A percentile compares a stretch with the other conserved stretches of the same genome.
Evolutionary conservation across 2,888 invertebrate species (phyloP).

Genomic region (Sinotaia quadrata): DNA sequence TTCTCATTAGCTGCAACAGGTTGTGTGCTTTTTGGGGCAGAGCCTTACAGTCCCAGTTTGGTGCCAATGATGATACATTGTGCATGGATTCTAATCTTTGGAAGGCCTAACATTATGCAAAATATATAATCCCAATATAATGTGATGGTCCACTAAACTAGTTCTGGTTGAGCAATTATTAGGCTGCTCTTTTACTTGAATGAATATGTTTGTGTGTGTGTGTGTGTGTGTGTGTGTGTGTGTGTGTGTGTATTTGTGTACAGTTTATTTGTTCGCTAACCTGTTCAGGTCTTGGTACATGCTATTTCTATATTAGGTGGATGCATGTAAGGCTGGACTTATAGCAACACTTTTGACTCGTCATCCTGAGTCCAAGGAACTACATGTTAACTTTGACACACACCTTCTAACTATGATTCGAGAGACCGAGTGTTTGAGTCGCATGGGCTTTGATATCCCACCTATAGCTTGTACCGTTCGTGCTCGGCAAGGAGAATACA

Average conservation of each 20-base stretch:
- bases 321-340: constrained; percentile 71
- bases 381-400: constrained; percentile 79
- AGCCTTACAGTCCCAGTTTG: too few species aligned
- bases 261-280: background rate
- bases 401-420: constrained; percentile 74
- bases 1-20: too few species aligned
- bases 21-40: too few species aligned
- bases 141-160: too few species aligned
- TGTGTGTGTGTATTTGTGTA: background rate
- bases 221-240: constrained; percentile 2
- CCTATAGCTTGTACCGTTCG: constrained; percentile 65
- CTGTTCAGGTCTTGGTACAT: too few species aligned
- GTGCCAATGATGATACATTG: too few species aligned
- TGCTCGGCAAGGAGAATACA: constrained; percentile 65
- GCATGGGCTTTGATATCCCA: constrained; percentile 35
- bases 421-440: constrained; percentile 36
- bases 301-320: constrained; percentile 16
- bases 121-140: too few species aligned
- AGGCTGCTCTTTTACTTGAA: background rate
- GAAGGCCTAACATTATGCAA: too few species aligned
- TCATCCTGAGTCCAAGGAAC: constrained; percentile 79
- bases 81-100: too few species aligned
- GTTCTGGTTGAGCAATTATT: too few species aligned
- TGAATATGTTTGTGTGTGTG: background rate
- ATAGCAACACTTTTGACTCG: constrained; percentile 82